Conservation (phyloP, 2,888 invertebrate genomes). For the Phanerotoma sp. region DNA sequence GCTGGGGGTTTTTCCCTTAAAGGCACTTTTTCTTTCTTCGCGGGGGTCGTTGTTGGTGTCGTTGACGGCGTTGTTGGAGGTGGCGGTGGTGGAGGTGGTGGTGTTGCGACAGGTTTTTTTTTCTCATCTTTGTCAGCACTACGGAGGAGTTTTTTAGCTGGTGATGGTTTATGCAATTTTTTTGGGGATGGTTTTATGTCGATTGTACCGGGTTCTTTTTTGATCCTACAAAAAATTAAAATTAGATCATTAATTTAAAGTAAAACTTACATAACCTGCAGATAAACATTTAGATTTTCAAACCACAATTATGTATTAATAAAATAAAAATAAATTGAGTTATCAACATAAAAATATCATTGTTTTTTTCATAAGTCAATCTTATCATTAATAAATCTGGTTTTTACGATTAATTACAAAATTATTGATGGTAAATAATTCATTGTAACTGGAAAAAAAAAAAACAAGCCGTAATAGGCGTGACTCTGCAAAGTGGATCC, state of each 20-base stretch:
- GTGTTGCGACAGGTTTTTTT: slow-evolving; percentile 26
- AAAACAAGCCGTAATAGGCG: no score
- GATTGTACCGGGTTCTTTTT: slow-evolving; percentile 50
- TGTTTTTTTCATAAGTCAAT: no score
- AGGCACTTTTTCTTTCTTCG: slow-evolving; percentile 47
- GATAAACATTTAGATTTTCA: neutral
- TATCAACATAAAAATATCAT: no score
- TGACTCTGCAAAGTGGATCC: no score
- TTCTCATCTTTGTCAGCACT: slow-evolving; percentile 37
- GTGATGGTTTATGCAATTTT: slow-evolving; percentile 64
- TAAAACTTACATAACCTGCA: neutral
- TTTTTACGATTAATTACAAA: no score
- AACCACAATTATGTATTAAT: neutral
- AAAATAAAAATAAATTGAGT: neutral
- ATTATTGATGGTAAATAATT: no score
- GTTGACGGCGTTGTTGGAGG: slow-evolving; percentile 43
- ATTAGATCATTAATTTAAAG: slow-evolving; percentile 1
- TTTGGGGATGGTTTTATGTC: slow-evolving; percentile 65
- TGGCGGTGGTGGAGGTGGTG: slow-evolving; percentile 25
- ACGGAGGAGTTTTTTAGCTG: slow-evolving; percentile 56
- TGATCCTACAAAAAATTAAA: slow-evolving; percentile 42
- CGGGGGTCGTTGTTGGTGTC: slow-evolving; percentile 28
- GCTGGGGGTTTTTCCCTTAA: slow-evolving; percentile 43
- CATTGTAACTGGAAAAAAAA: no score
- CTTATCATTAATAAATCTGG: no score